Percentiles rank a stretch among this genome's conserved stretches.
Evolutionary conservation across 2,888 invertebrate genomes (phyloP).

Genomic region (Sabellastarte sp.): DNA sequence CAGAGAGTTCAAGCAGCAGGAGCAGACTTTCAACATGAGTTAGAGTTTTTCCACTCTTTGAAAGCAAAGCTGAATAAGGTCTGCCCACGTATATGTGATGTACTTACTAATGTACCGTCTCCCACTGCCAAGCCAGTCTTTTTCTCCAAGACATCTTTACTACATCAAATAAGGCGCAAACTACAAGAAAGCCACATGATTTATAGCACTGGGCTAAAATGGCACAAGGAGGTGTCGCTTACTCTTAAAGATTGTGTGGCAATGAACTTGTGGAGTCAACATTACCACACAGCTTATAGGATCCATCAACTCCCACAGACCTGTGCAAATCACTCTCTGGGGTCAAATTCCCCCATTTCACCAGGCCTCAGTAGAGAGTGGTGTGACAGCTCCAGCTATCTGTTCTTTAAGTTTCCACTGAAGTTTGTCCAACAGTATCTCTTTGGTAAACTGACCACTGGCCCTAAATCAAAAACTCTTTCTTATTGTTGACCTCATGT

Average conservation of each 20-base stretch:
- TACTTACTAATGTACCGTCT: not conserved
- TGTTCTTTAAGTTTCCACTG: too few relatives aligned
- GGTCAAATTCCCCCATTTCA: too few relatives aligned
- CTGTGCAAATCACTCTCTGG: too few relatives aligned
- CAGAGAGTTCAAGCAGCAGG: not conserved
- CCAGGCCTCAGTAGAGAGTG: too few relatives aligned
- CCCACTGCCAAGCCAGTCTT: not conserved
- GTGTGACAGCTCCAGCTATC: too few relatives aligned
- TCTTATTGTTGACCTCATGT: too few relatives aligned
- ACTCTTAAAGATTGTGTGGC: not conserved
- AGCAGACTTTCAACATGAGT: not conserved
- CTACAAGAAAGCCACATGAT: too few relatives aligned
- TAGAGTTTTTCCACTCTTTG: not conserved
- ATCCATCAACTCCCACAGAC: not conserved
- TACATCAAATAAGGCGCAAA: too few relatives aligned
- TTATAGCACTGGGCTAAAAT: too few relatives aligned
- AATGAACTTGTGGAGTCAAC: not conserved
- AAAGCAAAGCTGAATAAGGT: not conserved
- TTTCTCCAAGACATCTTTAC: not conserved
- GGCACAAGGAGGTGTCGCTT: not conserved
- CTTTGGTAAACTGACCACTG: too few relatives aligned
- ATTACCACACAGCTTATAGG: not conserved
- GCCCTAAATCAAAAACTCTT: too few relatives aligned
- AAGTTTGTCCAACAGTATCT: too few relatives aligned
- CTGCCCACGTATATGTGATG: not conserved